These are phyloP conservation scores for Chorisops tibialis DNA, from an alignment of 2,888 invertebrate genomes.

Conservation along the genomic window DNA sequence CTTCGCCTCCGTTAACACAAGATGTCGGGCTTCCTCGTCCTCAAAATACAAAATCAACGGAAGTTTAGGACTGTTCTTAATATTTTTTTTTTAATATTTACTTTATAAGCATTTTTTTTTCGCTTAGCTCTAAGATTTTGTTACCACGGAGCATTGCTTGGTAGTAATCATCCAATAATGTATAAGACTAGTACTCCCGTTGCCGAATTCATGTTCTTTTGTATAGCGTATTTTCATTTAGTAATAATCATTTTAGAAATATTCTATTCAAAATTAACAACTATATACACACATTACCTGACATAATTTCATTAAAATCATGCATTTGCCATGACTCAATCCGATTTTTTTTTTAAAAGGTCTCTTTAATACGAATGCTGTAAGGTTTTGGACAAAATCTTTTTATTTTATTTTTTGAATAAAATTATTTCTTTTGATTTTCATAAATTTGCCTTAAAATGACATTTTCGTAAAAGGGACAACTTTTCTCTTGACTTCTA, in stretches of 20 bases:
- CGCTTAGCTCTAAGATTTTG: constrained; percentile 3
- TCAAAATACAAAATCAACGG: constrained; percentile 48
- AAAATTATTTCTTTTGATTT: background rate
- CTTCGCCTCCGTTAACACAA: constrained; percentile 42
- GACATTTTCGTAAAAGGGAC: too few relatives aligned
- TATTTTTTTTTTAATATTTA: constrained; percentile 8
- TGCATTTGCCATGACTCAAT: constrained; percentile 18
- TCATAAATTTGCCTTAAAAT: too few relatives aligned
- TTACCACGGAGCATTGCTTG: background rate
- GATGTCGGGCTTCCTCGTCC: constrained; percentile 48
- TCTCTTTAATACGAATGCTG: background rate
- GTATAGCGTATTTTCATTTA: background rate
- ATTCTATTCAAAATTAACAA: constrained; percentile 4
- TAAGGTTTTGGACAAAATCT: constrained; percentile 8
- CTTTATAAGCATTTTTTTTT: constrained; percentile 1
- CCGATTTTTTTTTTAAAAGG: background rate
- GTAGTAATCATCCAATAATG: background rate
- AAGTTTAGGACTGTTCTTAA: constrained; percentile 43
- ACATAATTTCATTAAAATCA: constrained; percentile 14
- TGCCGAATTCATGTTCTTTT: constrained; percentile 3
- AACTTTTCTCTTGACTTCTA: too few relatives aligned
- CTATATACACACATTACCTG: background rate
- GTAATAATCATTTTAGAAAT: background rate
- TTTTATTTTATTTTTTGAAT: background rate
- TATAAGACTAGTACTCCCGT: constrained; percentile 1